phyloP scores from a whole-genome alignment of 2,113 vertebrate genomes.

The Chloebia gouldiae region DNA sequence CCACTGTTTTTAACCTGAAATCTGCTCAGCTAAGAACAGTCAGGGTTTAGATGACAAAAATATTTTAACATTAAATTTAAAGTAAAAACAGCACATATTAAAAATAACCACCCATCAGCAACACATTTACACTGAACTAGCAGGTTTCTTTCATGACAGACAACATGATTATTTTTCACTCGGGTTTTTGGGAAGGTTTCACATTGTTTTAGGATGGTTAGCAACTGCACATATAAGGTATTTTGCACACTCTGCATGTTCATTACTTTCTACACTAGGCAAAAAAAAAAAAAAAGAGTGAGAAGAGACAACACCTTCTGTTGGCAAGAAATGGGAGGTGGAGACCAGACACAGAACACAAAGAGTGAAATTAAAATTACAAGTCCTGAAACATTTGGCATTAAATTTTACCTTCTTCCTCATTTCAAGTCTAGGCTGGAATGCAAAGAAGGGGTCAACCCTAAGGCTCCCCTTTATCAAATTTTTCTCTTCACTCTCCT shows the following conservation, averaged over 20 bases:
- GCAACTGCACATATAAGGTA: neutral
- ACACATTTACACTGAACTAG: neutral
- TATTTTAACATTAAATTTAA: neutral
- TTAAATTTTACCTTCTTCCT: neutral
- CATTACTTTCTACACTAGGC: neutral
- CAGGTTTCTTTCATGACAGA: neutral
- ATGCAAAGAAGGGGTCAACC: neutral
- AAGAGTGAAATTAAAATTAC: neutral
- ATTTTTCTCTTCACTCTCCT: neutral
- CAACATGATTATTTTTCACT: neutral
- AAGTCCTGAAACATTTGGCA: neutral
- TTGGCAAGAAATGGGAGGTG: neutral
- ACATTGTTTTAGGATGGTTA: neutral
- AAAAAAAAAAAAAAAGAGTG: neutral
- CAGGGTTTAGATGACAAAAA: neutral
- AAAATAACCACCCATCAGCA: neutral
- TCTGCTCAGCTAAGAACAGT: neutral
- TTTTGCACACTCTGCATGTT: neutral
- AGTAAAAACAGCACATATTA: neutral
- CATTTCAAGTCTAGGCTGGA: neutral
- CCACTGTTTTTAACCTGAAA: neutral
- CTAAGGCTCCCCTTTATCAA: neutral
- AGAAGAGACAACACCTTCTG: neutral
- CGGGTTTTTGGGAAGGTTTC: accelerated
- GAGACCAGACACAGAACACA: neutral